Percentiles rank a stretch among this genome's conserved stretches.
Evolutionary conservation across 1,140 invertebrate species (phyloP).

Genomic region (Drosophila hydei): DNA sequence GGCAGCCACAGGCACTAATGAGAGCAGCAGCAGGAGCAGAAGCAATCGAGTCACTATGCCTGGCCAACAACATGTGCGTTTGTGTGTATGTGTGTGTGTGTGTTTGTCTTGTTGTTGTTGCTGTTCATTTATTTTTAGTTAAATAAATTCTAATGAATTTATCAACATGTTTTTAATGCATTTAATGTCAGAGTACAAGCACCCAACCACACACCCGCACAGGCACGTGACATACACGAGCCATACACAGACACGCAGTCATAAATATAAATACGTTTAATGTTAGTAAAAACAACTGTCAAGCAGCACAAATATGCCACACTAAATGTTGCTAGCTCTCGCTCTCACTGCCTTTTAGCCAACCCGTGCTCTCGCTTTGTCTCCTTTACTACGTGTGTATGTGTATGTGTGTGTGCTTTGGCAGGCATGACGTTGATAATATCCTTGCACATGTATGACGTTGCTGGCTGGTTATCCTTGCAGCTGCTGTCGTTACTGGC

Average conservation of each 20-base stretch:
- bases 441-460: constrained; percentile 81
- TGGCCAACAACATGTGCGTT: background rate
- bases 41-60: constrained; percentile 10
- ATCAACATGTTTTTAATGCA: constrained; percentile 64
- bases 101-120: constrained; percentile 10
- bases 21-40: constrained; percentile 29
- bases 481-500: constrained; percentile 39
- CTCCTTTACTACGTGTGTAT: constrained; percentile 26
- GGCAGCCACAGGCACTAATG: constrained; percentile 59
- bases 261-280: constrained; percentile 78
- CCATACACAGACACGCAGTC: constrained; percentile 14
- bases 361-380: constrained; percentile 12
- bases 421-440: constrained; percentile 82
- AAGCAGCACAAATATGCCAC: constrained; percentile 60
- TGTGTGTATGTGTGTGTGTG: constrained; percentile 8
- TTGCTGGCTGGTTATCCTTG: constrained; percentile 76
- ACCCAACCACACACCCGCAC: constrained; percentile 7
- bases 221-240: constrained; percentile 9
- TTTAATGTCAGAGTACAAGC: constrained; percentile 54
- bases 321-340: constrained; percentile 34
- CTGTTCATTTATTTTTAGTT: constrained; percentile 59
- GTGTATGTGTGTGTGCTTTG: constrained; percentile 47
- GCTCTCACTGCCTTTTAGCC: constrained; percentile 13
- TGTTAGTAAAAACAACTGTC: constrained; percentile 57
- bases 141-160: constrained; percentile 76